phyloP scores from a whole-genome alignment of 2,113 vertebrate genomes.

The Monopterus albus region DNA sequence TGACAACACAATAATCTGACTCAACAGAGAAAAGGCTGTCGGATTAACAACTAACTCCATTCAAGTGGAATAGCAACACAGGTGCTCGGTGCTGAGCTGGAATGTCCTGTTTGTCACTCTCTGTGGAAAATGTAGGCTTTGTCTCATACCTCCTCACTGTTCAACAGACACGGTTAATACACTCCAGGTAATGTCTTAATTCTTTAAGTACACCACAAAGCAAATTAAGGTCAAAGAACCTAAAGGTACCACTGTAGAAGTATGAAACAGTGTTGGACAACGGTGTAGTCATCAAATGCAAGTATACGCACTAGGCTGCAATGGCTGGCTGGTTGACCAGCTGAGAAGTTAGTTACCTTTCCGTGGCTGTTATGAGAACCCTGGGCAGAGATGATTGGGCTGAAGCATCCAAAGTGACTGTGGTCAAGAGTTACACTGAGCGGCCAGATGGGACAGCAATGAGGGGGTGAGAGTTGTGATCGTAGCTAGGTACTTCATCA shows the following conservation, averaged over 20 bases:
- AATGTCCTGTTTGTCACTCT: slow-evolving; percentile 17
- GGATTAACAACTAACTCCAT: slow-evolving; percentile 67
- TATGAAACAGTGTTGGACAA: slow-evolving; percentile 4
- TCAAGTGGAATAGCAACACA: slow-evolving; percentile 66
- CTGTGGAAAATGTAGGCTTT: slow-evolving; percentile 16
- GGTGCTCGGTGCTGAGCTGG: slow-evolving; percentile 44
- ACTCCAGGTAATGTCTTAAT: no score
- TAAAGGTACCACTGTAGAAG: not conserved
- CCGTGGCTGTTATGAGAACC: slow-evolving; percentile 62
- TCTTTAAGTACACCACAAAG: not conserved
- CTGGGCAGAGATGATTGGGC: slow-evolving; percentile 69
- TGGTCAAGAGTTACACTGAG: slow-evolving; percentile 55
- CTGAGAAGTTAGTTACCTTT: slow-evolving; percentile 67
- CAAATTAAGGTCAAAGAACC: not conserved
- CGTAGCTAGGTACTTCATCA: slow-evolving; percentile 43
- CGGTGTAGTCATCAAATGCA: slow-evolving; percentile 30
- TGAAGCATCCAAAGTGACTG: slow-evolving; percentile 43
- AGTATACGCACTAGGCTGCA: slow-evolving; percentile 14
- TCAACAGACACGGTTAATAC: not conserved
- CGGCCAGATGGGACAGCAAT: slow-evolving; percentile 74
- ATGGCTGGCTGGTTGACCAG: slow-evolving; percentile 49
- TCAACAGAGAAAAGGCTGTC: slow-evolving; percentile 63
- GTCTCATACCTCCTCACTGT: not conserved
- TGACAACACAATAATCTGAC: slow-evolving; percentile 67
- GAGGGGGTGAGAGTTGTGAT: slow-evolving; percentile 45